Conservation (phyloP, 2,888 invertebrate species). For the Parascotia fuliginaria region DNA sequence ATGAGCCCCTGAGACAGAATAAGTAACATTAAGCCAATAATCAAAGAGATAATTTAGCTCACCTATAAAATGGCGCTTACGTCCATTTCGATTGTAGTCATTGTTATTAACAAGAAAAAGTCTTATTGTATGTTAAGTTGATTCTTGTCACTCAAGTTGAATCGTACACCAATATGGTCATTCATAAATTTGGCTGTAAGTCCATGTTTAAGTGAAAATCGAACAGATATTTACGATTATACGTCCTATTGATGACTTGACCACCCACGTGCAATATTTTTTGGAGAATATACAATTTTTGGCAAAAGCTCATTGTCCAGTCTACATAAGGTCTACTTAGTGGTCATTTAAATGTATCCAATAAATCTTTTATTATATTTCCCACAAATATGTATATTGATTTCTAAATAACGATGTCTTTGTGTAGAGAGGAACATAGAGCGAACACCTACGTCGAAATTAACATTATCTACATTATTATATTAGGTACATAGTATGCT, state of each 20-base stretch:
- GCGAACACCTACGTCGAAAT: not conserved
- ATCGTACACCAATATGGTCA: conserved; percentile 9
- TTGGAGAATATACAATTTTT: conserved; percentile 55
- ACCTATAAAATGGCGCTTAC: conserved; percentile 5
- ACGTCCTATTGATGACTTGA: conserved; percentile 37
- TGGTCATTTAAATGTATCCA: conserved; percentile 40
- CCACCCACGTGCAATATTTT: conserved; percentile 55
- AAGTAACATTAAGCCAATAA: no score
- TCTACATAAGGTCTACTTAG: conserved; percentile 41
- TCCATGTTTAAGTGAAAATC: conserved; percentile 39
- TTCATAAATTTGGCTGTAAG: conserved; percentile 39
- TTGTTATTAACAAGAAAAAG: conserved; percentile 27
- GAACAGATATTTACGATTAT: conserved; percentile 38
- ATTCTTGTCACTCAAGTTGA: conserved; percentile 27
- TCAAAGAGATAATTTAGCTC: no score
- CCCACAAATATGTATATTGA: not conserved
- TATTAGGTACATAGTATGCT: no score
- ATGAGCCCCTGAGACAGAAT: no score
- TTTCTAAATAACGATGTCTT: not conserved
- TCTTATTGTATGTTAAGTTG: conserved; percentile 42
- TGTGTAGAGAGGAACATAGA: not conserved
- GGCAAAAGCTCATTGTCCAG: conserved; percentile 54
- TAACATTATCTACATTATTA: not conserved
- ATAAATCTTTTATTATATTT: conserved; percentile 43
- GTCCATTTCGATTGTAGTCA: not conserved